phyloP scores from a whole-genome alignment of 2,113 vertebrate genomes.

The Anseranas semipalmata region DNA sequence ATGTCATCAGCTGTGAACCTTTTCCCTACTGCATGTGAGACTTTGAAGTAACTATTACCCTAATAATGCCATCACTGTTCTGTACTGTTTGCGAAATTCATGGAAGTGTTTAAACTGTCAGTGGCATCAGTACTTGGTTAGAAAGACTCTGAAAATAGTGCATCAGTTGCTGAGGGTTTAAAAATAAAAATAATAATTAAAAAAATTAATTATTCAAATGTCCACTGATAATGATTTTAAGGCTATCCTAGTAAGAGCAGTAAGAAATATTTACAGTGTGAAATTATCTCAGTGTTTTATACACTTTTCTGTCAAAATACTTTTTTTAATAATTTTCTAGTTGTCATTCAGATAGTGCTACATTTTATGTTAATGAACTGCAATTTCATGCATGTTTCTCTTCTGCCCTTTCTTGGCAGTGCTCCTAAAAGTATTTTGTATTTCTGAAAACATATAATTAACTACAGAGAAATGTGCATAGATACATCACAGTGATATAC shows the following conservation, averaged over 20 bases:
- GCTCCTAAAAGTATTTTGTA: not conserved
- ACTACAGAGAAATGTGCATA: not conserved
- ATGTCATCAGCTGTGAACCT: constrained; percentile 27
- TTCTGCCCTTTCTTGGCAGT: not conserved
- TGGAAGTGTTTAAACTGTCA: constrained; percentile 23
- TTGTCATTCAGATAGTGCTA: not conserved
- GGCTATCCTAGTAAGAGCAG: not conserved
- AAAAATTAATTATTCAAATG: not conserved
- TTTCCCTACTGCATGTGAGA: constrained; percentile 11
- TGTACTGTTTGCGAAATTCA: constrained; percentile 21
- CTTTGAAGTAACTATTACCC: constrained; percentile 14
- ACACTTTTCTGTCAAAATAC: not conserved
- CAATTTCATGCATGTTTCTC: constrained; percentile 2
- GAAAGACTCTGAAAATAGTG: constrained; percentile 16
- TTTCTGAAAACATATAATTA: not conserved
- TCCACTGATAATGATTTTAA: not conserved
- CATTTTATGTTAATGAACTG: not conserved
- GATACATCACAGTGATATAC: not conserved
- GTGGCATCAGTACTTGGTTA: constrained; percentile 39
- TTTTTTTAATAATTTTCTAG: constrained; percentile 22
- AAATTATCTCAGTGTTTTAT: not conserved
- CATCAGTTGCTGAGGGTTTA: not conserved
- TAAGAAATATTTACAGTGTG: not conserved
- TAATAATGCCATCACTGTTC: constrained; percentile 23
- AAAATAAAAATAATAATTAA: constrained; percentile 21